Base-by-base conservation (phyloP, 2,113 vertebrate species). In the Eudyptes chrysolophus region DNA sequence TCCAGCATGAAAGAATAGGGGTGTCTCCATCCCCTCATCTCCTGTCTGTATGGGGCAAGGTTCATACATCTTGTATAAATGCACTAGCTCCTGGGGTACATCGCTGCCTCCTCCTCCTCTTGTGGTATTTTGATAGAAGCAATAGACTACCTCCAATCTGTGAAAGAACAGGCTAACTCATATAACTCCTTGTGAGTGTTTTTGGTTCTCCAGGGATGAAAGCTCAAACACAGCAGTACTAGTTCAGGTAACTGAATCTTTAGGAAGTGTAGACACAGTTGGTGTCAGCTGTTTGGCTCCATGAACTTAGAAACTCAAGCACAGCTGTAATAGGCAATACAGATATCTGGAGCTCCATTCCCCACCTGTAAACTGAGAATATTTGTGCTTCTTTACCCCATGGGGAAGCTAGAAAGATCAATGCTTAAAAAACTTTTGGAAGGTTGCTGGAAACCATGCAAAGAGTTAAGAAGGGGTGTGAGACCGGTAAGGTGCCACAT, bases 401-500 rank as follows among this genome's bases (percentile, higher is more conserved):
- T 24, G 29, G 16, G 21, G 30, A 65, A 62, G 8, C 25, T 79
- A 25, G 58, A 62, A 94, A 68, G 42, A n/a, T 0, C 75, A 74
- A n/a, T 32, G 7, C 4, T 79, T 82, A 4, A 24, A 62, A 44
- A 52, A 11, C 15, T 49, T 27, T 32, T 32, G 6, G 26, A 61
- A 38, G 69, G 16, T 29, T 65, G 29, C 8, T 92, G 44, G 16
- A 51, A 44, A 71, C 20, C 5, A 13, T 8, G 22, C 17, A 44
- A 76, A 38, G 2, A 16, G 20, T 51, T 88, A 61, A 77, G 58
- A 70, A 68, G 6, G 38, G 32, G 17, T 38, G 4, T 7, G 40
- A n/a, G 38, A 8, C n/a, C 24, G 4, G 10, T 5, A 27, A 44
- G 2, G 24, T 21, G 11, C 5, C 0, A 1, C 9, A 3, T 32